phyloP scores from a whole-genome alignment of 2,113 vertebrate species.

The Panthera leo region DNA sequence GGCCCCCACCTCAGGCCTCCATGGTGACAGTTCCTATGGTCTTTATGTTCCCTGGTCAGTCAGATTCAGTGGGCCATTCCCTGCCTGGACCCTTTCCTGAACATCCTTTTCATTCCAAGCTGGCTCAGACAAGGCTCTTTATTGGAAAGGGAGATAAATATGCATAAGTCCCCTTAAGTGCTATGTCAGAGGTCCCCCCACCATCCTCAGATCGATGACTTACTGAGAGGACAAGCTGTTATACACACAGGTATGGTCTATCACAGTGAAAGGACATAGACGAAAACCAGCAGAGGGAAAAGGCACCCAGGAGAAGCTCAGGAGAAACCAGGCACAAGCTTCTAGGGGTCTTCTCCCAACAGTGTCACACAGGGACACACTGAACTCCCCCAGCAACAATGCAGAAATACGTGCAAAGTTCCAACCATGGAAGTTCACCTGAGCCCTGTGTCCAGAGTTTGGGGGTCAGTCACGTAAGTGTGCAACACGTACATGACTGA shows the following conservation, averaged over 20 bases:
- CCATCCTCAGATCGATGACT: background rate
- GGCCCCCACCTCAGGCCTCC: background rate
- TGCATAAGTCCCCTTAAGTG: background rate
- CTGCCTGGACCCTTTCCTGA: too few relatives aligned
- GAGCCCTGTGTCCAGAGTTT: background rate
- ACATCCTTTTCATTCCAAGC: background rate
- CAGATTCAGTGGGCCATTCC: background rate
- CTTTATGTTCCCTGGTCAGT: too few relatives aligned
- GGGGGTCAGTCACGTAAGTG: background rate
- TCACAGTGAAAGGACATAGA: background rate
- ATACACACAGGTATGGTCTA: background rate
- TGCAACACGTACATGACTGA: background rate
- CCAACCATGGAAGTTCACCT: background rate
- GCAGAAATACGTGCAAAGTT: background rate
- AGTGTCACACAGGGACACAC: background rate
- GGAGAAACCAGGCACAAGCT: background rate
- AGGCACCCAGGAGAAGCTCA: rapidly evolving
- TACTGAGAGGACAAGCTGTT: background rate
- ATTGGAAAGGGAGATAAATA: background rate
- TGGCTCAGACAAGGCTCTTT: background rate
- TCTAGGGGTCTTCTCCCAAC: background rate
- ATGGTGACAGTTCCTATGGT: too few relatives aligned
- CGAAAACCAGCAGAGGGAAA: background rate
- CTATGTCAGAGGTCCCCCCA: background rate
- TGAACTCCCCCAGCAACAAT: background rate